Percentiles rank a stretch among this genome's conserved stretches.
phyloP scores from a whole-genome alignment of 2,113 vertebrate genomes.

The Melanostigma gelatinosum region DNA sequence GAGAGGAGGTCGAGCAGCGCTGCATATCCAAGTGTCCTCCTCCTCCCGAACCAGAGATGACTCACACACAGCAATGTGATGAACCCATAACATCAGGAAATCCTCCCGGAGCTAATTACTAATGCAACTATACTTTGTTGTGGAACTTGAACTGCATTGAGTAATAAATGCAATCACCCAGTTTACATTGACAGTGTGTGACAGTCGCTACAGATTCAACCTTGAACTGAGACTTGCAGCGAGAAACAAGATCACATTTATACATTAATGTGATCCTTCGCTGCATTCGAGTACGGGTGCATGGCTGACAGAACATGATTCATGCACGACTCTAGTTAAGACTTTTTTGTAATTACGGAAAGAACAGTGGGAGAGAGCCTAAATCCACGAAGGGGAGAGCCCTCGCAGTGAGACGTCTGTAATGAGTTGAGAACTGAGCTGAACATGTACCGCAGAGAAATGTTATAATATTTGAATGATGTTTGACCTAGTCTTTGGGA shows the following conservation, averaged over 20 bases:
- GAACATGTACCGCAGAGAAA: conserved; percentile 27
- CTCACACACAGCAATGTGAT: neutral
- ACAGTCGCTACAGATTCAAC: conserved; percentile 21
- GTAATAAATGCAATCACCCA: neutral
- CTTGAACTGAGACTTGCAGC: conserved; percentile 31
- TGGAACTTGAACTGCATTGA: neutral
- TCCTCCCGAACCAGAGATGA: neutral
- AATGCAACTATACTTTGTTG: neutral
- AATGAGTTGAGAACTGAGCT: conserved; percentile 52
- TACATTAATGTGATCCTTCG: conserved; percentile 18
- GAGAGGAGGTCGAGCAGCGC: conserved; percentile 17
- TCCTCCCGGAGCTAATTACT: neutral
- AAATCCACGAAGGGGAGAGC: conserved; percentile 53
- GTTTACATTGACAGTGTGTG: neutral
- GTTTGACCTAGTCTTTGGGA: conserved; percentile 56
- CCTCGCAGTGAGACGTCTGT: conserved; percentile 41
- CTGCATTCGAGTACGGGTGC: conserved; percentile 6
- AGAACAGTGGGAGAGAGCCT: conserved; percentile 43
- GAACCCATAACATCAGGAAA: neutral
- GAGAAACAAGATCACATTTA: neutral
- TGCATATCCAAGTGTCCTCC: neutral
- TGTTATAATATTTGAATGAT: conserved; percentile 57
- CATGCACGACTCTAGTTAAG: conserved; percentile 60
- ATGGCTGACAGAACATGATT: conserved; percentile 56
- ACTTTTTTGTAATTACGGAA: conserved; percentile 68